Evolutionary conservation across 2,113 vertebrate species (phyloP).

Genomic region (Zapus hudsonius): DNA sequence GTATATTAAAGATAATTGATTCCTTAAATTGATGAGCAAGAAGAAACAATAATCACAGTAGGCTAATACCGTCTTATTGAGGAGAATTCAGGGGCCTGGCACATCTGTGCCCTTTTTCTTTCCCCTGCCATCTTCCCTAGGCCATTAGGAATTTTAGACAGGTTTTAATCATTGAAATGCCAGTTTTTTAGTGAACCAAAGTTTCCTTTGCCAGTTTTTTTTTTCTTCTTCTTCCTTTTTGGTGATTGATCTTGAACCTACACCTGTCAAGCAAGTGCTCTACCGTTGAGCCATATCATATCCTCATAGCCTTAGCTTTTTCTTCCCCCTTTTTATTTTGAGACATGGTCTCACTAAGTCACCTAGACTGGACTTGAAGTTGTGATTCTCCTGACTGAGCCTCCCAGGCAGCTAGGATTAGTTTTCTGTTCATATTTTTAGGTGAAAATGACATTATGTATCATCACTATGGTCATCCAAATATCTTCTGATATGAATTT

Average conservation of each 20-base stretch:
- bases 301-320: neutral
- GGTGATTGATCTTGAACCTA: neutral
- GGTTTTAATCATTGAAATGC: neutral
- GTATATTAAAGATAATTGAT: conserved; percentile 2
- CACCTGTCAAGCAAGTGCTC: neutral
- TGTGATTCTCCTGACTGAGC: neutral
- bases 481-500: conserved; percentile 50
- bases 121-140: neutral
- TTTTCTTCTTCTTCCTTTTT: too few species aligned
- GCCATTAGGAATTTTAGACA: neutral
- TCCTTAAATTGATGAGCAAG: conserved; percentile 21
- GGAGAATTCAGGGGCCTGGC: neutral
- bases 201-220: neutral
- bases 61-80: neutral
- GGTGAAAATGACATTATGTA: neutral
- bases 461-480: neutral
- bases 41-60: neutral
- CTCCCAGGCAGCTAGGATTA: neutral
- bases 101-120: neutral
- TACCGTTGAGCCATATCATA: too few species aligned
- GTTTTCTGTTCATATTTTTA: neutral
- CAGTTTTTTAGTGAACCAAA: neutral
- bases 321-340: neutral
- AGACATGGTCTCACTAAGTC: neutral
- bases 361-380: neutral